Conservation (phyloP, 2,888 invertebrate species). For the Abscondita cerata region DNA sequence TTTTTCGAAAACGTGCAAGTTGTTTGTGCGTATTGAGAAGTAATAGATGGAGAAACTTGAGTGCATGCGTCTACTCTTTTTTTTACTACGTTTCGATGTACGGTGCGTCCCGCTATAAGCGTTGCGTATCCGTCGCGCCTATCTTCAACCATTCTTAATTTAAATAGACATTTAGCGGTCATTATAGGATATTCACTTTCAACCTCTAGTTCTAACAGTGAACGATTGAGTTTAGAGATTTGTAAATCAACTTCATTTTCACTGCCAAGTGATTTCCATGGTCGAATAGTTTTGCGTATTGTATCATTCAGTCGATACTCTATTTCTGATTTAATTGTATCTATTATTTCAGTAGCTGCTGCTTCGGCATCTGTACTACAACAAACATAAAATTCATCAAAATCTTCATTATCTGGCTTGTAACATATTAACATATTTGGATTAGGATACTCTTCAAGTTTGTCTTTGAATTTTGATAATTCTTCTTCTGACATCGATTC, state of each 20-base stretch:
- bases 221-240: slow-evolving; percentile 62
- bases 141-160: slow-evolving; percentile 63
- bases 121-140: slow-evolving; percentile 75
- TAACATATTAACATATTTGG: slow-evolving; percentile 70
- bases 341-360: slow-evolving; percentile 60
- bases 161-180: slow-evolving; percentile 58
- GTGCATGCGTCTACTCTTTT: slow-evolving; percentile 64
- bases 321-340: slow-evolving; percentile 64
- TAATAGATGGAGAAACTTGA: slow-evolving; percentile 64
- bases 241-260: slow-evolving; percentile 66
- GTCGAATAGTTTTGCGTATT: slow-evolving; percentile 48
- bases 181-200: slow-evolving; percentile 68
- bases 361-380: slow-evolving; percentile 65
- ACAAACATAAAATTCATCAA: slow-evolving; percentile 75
- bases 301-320: slow-evolving; percentile 44
- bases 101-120: slow-evolving; percentile 66
- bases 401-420: slow-evolving; percentile 68
- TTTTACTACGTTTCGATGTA: slow-evolving; percentile 64
- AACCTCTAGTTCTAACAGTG: slow-evolving; percentile 72
- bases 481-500: slow-evolving; percentile 59
- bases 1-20: slow-evolving; percentile 71
- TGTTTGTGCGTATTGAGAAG: slow-evolving; percentile 68
- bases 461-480: slow-evolving; percentile 56
- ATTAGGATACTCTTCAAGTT: slow-evolving; percentile 54
- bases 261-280: slow-evolving; percentile 72